Conservation (phyloP, 2,113 vertebrate genomes). For the Salvelinus namaycush region DNA sequence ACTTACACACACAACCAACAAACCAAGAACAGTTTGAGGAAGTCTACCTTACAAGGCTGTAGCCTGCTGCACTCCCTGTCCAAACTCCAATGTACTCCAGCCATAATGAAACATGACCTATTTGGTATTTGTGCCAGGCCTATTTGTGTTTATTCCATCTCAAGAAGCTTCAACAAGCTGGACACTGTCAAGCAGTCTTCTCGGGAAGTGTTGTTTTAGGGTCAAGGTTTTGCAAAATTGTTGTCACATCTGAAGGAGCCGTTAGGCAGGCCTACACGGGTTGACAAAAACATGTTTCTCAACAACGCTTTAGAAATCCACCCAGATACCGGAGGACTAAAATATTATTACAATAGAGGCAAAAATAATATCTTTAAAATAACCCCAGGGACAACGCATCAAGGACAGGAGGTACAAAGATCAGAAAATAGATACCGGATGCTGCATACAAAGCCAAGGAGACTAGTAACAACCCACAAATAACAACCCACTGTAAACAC, state of each 20-base stretch:
- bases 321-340: neutral
- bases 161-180: too few relatives aligned
- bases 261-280: neutral
- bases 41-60: neutral
- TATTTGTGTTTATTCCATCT: neutral
- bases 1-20: neutral
- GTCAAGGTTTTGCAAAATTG: too few relatives aligned
- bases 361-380: neutral
- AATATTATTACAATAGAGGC: neutral
- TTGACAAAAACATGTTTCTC: neutral
- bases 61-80: too few relatives aligned
- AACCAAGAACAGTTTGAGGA: neutral
- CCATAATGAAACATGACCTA: neutral
- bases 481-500: neutral
- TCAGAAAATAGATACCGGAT: neutral
- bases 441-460: neutral
- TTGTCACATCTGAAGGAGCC: too few relatives aligned
- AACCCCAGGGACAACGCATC: neutral
- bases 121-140: neutral
- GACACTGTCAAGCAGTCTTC: too few relatives aligned
- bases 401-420: neutral
- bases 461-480: neutral
- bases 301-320: neutral
- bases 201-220: too few relatives aligned
- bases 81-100: neutral